Percentiles rank a stretch among this genome's conserved stretches.
phyloP scores from a whole-genome alignment of 2,888 invertebrate genomes.

The Ptychoptera contaminata region DNA sequence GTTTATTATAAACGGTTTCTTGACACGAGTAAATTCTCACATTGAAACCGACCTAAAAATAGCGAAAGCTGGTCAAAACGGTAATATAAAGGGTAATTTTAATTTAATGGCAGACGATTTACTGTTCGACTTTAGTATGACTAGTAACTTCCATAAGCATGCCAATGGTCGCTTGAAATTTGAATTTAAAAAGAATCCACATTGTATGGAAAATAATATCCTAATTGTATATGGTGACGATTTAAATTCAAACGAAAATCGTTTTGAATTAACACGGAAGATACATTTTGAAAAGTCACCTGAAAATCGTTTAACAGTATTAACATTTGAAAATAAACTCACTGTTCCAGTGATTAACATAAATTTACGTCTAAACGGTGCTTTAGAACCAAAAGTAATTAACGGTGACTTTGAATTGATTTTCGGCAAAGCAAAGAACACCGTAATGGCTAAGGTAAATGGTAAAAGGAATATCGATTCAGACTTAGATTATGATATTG shows the following conservation, averaged over 20 bases:
- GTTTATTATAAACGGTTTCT: slow-evolving; percentile 21
- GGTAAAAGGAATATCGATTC: too few species aligned
- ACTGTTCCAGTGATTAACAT: too few species aligned
- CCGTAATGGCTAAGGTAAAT: too few species aligned
- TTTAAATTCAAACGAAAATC: slow-evolving; percentile 37
- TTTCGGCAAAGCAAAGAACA: too few species aligned
- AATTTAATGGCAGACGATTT: neutral
- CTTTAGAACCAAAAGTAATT: slow-evolving; percentile 23
- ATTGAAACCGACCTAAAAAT: slow-evolving; percentile 7
- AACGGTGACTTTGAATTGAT: slow-evolving; percentile 19
- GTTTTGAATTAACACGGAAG: slow-evolving; percentile 14
- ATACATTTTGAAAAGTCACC: too few species aligned
- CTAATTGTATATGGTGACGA: slow-evolving; percentile 46
- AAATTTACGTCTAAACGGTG: too few species aligned
- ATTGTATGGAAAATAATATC: slow-evolving; percentile 28
- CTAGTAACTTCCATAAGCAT: slow-evolving; percentile 3
- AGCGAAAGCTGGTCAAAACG: neutral
- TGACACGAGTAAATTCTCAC: slow-evolving; percentile 10
- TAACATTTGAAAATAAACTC: too few species aligned
- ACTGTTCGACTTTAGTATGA: slow-evolving; percentile 5
- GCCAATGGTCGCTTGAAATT: slow-evolving; percentile 7
- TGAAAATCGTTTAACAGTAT: too few species aligned
- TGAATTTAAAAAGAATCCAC: neutral
- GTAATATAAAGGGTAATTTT: slow-evolving; percentile 4
- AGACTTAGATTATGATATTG: too few species aligned